A percentile compares a stretch with the other conserved stretches of the same genome.
Evolutionary conservation across 2,113 vertebrate species (phyloP).

Genomic region (Hystrix cristata): DNA sequence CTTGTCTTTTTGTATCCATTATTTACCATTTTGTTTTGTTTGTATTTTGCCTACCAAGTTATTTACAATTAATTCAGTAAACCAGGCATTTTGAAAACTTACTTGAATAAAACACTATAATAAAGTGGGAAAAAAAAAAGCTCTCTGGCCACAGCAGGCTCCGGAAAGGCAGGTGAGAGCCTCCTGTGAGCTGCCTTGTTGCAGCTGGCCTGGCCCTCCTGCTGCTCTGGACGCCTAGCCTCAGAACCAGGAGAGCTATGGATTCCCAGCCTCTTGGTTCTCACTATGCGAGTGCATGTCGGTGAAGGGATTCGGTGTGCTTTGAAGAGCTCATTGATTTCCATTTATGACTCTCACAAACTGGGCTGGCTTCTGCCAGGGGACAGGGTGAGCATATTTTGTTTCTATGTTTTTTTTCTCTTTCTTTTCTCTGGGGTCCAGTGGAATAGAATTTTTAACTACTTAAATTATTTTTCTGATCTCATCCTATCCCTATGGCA

Average conservation of each 20-base stretch:
- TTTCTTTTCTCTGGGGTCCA: not conserved
- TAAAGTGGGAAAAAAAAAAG: constrained; percentile 55
- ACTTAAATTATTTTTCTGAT: constrained; percentile 43
- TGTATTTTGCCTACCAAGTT: not conserved
- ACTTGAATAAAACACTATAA: constrained; percentile 63
- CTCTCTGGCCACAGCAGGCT: not conserved
- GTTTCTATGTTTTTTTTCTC: not conserved
- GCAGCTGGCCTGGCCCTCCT: not conserved
- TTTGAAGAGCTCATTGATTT: constrained; percentile 87
- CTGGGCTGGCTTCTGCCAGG: not conserved
- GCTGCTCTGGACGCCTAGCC: not conserved
- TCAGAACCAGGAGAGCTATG: constrained; percentile 70
- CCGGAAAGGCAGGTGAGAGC: fast-evolving
- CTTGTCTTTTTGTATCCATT: too few relatives aligned
- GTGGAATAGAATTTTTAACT: constrained; percentile 40
- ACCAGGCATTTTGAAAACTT: constrained; percentile 48
- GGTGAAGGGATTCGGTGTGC: constrained; percentile 81
- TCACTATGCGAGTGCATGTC: constrained; percentile 58
- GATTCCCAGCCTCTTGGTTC: constrained; percentile 69
- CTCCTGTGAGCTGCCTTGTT: not conserved
- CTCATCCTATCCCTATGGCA: not conserved
- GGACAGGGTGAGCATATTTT: not conserved
- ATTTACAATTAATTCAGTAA: constrained; percentile 71
- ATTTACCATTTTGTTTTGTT: too few relatives aligned
- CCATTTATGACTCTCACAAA: constrained; percentile 74